These are phyloP conservation scores for Chlorocebus sabaeus DNA, from an alignment of 2,113 vertebrate genomes.

Conservation along the genomic window DNA sequence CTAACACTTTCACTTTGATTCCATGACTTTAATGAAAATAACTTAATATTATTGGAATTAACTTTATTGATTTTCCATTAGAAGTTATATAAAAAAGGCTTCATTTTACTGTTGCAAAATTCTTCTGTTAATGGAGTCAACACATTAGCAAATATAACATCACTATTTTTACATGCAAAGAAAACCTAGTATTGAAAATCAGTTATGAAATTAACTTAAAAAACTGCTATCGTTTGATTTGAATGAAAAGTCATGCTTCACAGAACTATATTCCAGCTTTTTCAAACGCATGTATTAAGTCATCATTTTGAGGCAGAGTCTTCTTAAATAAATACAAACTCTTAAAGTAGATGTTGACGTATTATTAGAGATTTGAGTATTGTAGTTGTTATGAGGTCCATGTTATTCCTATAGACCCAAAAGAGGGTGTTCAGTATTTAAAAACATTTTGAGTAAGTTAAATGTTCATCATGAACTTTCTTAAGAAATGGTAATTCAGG, in stretches of 20 bases:
- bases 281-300: not conserved
- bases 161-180: not conserved
- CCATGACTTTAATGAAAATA: not conserved
- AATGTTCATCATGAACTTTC: not conserved
- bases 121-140: not conserved
- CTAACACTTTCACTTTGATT: not conserved
- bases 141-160: not conserved
- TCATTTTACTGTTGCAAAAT: not conserved
- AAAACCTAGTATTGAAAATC: not conserved
- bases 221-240: not conserved
- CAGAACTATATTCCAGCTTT: not conserved
- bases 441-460: not conserved
- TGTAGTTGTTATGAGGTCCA: not conserved
- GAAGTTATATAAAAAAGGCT: not conserved
- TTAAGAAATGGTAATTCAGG: not conserved
- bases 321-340: not conserved
- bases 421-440: not conserved
- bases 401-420: not conserved
- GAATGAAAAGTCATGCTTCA: not conserved
- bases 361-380: not conserved
- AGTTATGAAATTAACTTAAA: not conserved
- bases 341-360: not conserved
- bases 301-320: not conserved
- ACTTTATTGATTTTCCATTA: not conserved
- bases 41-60: not conserved